Evolutionary conservation across 2,888 invertebrate species (phyloP).

Genomic region (Laothoe populi): DNA sequence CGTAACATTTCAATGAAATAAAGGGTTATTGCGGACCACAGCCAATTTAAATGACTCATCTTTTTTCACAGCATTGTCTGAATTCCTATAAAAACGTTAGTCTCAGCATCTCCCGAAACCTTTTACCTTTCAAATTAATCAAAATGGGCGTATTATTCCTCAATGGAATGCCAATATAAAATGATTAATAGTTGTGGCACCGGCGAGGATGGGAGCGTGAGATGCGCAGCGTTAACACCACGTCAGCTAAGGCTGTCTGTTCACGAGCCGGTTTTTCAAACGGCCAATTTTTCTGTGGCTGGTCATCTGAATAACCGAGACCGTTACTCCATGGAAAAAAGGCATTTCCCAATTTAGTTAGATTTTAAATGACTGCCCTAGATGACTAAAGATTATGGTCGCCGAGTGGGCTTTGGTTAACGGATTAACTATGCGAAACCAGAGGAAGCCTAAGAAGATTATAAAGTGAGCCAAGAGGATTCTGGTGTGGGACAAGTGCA

Average conservation of each 20-base stretch:
- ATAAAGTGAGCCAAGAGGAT: too few species aligned
- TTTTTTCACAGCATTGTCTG: not conserved
- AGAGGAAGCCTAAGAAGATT: too few species aligned
- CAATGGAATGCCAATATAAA: constrained; percentile 48
- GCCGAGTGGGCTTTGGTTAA: too few species aligned
- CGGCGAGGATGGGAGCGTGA: constrained; percentile 48
- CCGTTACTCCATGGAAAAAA: too few species aligned
- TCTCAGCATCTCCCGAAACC: constrained; percentile 19
- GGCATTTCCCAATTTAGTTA: too few species aligned
- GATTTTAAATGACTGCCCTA: too few species aligned
- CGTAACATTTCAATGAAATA: not conserved
- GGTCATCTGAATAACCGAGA: too few species aligned
- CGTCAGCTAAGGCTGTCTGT: constrained; percentile 17
- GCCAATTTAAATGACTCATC: constrained; percentile 8
- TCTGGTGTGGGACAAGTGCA: too few species aligned
- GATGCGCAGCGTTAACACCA: constrained; percentile 40
- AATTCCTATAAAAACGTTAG: constrained; percentile 11
- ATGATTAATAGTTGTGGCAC: constrained; percentile 64
- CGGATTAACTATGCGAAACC: too few species aligned
- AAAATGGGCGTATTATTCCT: constrained; percentile 30
- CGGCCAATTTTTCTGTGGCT: too few species aligned
- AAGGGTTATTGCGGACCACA: not conserved
- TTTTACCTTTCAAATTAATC: constrained; percentile 24
- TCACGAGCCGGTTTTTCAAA: not conserved
- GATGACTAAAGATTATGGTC: too few species aligned